Base-by-base conservation (phyloP, 2,797 vertebrate genomes). In the Tokudaia tokunoshimensis region DNA sequence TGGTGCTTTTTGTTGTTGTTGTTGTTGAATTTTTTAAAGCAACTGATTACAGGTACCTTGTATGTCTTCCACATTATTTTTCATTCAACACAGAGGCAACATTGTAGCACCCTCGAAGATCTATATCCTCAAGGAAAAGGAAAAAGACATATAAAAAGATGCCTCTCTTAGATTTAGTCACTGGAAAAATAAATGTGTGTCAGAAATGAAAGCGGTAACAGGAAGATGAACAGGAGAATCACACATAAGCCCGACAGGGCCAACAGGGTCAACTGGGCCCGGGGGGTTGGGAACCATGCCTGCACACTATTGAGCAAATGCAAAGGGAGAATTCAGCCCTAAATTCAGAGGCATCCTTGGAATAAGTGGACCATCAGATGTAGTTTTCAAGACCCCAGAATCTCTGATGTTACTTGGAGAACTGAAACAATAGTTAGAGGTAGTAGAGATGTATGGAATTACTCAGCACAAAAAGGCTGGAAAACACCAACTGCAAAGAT, bases 11-110 rank as follows among this genome's bases (percentile, higher is more conserved):
- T 41, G 41, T 41, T 41, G 41, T 41, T 41, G 41, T 41, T 41
- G 41, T 41, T 41, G 41, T 41, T 41, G 41, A 78, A 57, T 26
- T 63, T 31, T 37, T 26, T 29, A 47, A 61, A 11, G 3, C 44
- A 19, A 74, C 75, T 17, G 26, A 41, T 61, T 59, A 8, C 47
- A 87, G 14, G 44, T 41, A 74, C 29, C 10, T 37, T 88, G 72
- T 3, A 24, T 78, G 10, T 76, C 83, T 96, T 88, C 63, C 81
- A 91, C 91, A 72, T 57, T 24, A 52, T 6, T 87, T 85, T 96
- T 81, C 4, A 29, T 61, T 59, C 59, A 10, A 55, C 85, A 84
- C 9, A 91, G 31, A 92, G 22, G 19, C 5, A 63, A n/a, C 17
- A 3, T 44, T 79, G 82, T 3, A 87, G 22, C 78, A 63, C 3